A percentile compares a stretch with the other conserved stretches of the same genome.
These are phyloP conservation scores for Lamprologus lemairii DNA, from an alignment of 2,113 vertebrate species.

Conservation along the genomic window DNA sequence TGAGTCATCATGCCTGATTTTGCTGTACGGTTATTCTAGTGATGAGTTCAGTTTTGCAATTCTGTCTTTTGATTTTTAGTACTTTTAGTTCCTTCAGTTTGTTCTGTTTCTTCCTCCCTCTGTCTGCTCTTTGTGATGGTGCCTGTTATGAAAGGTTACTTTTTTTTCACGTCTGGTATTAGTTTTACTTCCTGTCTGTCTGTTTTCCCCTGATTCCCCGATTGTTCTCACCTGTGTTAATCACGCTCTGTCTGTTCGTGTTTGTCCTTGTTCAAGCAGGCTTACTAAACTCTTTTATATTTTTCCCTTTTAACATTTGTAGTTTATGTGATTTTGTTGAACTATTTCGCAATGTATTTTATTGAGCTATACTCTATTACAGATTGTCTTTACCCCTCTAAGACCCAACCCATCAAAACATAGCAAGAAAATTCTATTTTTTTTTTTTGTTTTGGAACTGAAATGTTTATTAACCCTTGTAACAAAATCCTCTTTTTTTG, in stretches of 20 bases:
- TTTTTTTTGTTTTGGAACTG: neutral
- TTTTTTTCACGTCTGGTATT: neutral
- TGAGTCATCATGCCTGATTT: neutral
- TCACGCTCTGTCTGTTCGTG: neutral
- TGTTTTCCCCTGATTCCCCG: neutral
- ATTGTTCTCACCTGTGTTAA: neutral
- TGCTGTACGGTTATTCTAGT: neutral
- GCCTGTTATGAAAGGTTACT: neutral
- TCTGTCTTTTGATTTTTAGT: neutral
- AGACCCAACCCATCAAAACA: neutral
- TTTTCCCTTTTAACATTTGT: neutral
- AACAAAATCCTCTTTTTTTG: neutral
- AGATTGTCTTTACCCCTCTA: neutral
- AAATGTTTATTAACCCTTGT: neutral
- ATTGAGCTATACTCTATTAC: neutral
- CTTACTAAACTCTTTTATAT: neutral
- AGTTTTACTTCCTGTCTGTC: neutral
- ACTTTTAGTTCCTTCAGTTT: neutral
- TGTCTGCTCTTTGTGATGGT: neutral
- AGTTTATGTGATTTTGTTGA: neutral
- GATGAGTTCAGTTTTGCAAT: neutral
- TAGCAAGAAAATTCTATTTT: neutral
- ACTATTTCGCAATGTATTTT: neutral
- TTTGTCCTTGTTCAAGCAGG: neutral
- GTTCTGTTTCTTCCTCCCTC: neutral